These are phyloP conservation scores for Cyphomyrmex costatus DNA, from an alignment of 1,140 invertebrate genomes.

Conservation along the genomic window DNA sequence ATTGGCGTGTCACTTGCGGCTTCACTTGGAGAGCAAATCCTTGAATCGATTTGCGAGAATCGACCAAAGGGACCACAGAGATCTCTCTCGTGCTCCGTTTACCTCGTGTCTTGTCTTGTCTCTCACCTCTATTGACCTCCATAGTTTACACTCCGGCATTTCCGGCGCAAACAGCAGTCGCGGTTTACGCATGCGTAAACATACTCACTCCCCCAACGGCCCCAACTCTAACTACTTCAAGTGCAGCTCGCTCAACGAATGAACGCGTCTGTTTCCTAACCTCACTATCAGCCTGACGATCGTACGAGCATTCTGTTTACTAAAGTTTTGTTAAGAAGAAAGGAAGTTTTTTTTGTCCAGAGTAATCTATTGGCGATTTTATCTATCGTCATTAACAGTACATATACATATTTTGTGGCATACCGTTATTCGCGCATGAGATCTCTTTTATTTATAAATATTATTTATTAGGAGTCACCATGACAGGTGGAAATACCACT, in stretches of 20 bases:
- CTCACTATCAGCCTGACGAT: not conserved
- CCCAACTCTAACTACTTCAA: no score
- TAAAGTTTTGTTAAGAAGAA: constrained; percentile 1
- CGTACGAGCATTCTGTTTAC: constrained; percentile 14
- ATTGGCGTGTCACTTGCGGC: not conserved
- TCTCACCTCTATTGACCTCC: not conserved
- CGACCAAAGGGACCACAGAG: not conserved
- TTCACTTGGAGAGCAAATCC: not conserved
- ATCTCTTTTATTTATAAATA: not conserved
- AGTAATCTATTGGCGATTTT: constrained; percentile 26
- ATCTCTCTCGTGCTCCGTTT: not conserved
- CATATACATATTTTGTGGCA: constrained; percentile 32
- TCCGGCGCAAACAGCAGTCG: not conserved
- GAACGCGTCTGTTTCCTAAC: not conserved
- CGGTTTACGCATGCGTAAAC: not conserved
- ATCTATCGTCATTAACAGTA: constrained; percentile 9
- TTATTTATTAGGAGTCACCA: constrained; percentile 62
- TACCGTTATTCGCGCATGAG: not conserved
- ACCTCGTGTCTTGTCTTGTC: not conserved
- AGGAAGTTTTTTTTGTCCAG: constrained; percentile 22
- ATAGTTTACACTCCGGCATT: not conserved
- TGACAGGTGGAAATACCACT: constrained; percentile 76
- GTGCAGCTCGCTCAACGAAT: no score
- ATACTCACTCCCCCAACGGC: no score
- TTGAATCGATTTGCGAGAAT: not conserved